Evolutionary conservation across 1,140 invertebrate species (phyloP).

Genomic region (Watersipora subatra): DNA sequence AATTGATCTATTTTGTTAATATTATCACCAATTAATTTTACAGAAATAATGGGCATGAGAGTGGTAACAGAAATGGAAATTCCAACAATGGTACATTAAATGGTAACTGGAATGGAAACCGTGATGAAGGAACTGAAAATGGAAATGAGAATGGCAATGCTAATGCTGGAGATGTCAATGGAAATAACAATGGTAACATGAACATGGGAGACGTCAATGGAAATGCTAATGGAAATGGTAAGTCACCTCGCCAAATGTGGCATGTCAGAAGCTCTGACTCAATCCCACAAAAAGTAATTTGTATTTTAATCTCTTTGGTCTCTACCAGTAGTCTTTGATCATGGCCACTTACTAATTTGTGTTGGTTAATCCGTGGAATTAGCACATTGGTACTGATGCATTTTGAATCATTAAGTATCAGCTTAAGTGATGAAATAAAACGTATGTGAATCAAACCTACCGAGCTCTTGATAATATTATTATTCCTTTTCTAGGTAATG

Average conservation of each 20-base stretch:
- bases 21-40: not conserved
- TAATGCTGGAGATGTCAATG: not conserved
- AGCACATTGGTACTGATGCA: not conserved
- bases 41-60: not conserved
- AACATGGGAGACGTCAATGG: not conserved
- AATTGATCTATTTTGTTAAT: not conserved
- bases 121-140: not conserved
- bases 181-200: not conserved
- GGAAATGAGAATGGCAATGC: not conserved
- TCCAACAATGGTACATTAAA: not conserved
- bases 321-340: too few species aligned
- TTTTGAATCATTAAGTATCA: not conserved
- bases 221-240: not conserved
- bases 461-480: not conserved
- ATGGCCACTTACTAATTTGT: not conserved
- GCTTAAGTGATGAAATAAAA: not conserved
- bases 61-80: not conserved
- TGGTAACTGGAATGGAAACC: not conserved
- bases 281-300: too few species aligned
- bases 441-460: not conserved
- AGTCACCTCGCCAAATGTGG: too few species aligned
- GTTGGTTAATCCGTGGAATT: not conserved
- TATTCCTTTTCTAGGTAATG: not conserved
- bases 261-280: too few species aligned
- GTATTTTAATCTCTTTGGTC: too few species aligned